Evolutionary conservation across 1,140 invertebrate genomes (phyloP), one percentile per base, ranked within the genome.

Genomic region (Mylabris phalerata): DNA sequence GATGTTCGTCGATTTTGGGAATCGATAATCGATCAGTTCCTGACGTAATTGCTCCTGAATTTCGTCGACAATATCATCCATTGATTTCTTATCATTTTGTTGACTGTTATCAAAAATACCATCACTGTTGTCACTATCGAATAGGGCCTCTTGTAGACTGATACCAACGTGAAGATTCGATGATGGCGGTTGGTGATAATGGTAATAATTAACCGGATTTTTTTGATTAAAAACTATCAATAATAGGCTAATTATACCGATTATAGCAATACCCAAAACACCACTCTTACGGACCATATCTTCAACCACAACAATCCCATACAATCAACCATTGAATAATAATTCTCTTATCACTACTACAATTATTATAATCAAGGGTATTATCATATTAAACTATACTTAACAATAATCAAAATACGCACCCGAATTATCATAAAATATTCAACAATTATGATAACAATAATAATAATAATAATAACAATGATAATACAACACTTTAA

Each of bases 1-100:
- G n/a, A 90, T 70, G 19, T 77, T 78, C 70, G 76, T 78, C 56
- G 81, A 83, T 48, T 75, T 71, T 3, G 80, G 80, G 71, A 84
- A 85, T 39, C 76, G 72, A 62, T 84, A 86, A 65, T 79, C 79
- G 42, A 75, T 69, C 79, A 86, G 82, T 67, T 72, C 49, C 79
- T 74, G 40, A 86, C 67, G 13, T 83, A 77, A 50, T 84, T 79
- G 50, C 79, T 73, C 59, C 84, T 80, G 44, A 57, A 60, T 56
- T 7, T 32, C 32, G 44, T 13, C 57, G 38, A 9, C 52, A 39
- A 54, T 39, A 27, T 46, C 25, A 27, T 54, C 46, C 26, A 44
- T 43, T 46, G 51, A 38, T 52, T 62, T 41, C 44, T 58, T 62
- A 43, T 55, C 43, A 54, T 62, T 19, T 19, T 19, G 19, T 19